Base-by-base conservation (phyloP, 1,140 invertebrate species). In the Eriosoma lanigerum region DNA sequence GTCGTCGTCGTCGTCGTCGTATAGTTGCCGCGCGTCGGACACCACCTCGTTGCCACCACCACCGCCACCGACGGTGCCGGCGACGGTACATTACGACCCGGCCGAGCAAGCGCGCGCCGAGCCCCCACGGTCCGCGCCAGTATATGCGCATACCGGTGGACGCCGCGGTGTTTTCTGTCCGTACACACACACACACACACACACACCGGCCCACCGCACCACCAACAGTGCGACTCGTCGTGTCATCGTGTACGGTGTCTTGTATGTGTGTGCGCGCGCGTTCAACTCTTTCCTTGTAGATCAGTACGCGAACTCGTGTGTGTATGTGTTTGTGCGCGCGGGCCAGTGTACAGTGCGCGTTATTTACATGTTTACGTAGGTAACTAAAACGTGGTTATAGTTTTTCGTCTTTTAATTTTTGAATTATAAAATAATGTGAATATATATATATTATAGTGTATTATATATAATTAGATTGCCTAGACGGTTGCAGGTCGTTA, bases 141-240 rank as follows among this genome's bases (percentile, higher is more conserved):
- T 68, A 12, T 46, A 46, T 21, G 1, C 21, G 44, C 24, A 24
- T 48, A 68, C 64, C 64, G 66, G 66, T 48, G 38, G 38, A 17
- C 46, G 68, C 17, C 46, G 46, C 24, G 44, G 38, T 38, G 44
- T 70, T 26, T n/a, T 29, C 21, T 17, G 10, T 50, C 21, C 44
- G 21, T 24, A n/a, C n/a, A n/a, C n/a, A n/a, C n/a, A n/a, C n/a
- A n/a, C n/a, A n/a, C n/a, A n/a, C n/a, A n/a, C n/a, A n/a, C n/a
- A n/a, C n/a, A n/a, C n/a, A n/a, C n/a, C n/a, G n/a, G n/a, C 9
- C 10, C 68, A 29, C 24, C 24, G 46, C 15, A 13, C 12, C 64
- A 21, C 64, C 64, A 21, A 21, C 38, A 78, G 75, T 78, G 75
- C 56, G 38, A n/a, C 38, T 78, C 52, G 75, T 60, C 38, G 75